Conservation (phyloP, 2,888 invertebrate species). For the Apodemia duryi region DNA sequence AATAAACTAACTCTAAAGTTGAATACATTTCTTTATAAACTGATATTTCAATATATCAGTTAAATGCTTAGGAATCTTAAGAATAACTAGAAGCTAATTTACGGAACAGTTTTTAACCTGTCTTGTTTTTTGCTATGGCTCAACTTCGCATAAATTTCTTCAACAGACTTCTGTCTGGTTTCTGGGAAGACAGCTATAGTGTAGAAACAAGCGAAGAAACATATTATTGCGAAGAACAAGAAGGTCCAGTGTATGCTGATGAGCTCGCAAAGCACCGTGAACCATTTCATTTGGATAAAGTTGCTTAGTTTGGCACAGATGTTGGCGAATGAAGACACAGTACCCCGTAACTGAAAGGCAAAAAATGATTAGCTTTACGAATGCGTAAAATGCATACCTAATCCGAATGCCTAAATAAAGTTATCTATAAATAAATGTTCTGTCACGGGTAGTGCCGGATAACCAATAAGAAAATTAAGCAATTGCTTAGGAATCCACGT, state of each 20-base stretch:
- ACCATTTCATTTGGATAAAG: slow-evolving; percentile 70
- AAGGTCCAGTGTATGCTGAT: slow-evolving; percentile 70
- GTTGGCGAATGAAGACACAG: slow-evolving; percentile 66
- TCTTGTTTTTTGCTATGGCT: slow-evolving; percentile 44
- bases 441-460: too few species aligned
- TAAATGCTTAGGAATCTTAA: background rate
- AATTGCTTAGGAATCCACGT: too few species aligned
- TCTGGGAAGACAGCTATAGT: slow-evolving; percentile 59
- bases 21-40: background rate
- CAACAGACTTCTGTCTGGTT: slow-evolving; percentile 58
- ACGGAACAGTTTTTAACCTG: slow-evolving; percentile 34
- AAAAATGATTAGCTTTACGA: slow-evolving; percentile 10
- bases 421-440: too few species aligned
- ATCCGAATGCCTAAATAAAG: too few species aligned
- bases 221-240: slow-evolving; percentile 58
- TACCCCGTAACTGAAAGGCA: slow-evolving; percentile 59
- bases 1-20: too few species aligned
- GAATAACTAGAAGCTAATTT: slow-evolving; percentile 15
- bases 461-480: too few species aligned
- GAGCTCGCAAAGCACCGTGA: slow-evolving; percentile 53
- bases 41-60: background rate
- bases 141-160: slow-evolving; percentile 62
- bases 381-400: too few species aligned
- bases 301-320: slow-evolving; percentile 67
- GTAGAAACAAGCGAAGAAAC: slow-evolving; percentile 57